These are phyloP conservation scores for Spilarctia lutea DNA, from an alignment of 2,888 invertebrate species.

Conservation along the genomic window DNA sequence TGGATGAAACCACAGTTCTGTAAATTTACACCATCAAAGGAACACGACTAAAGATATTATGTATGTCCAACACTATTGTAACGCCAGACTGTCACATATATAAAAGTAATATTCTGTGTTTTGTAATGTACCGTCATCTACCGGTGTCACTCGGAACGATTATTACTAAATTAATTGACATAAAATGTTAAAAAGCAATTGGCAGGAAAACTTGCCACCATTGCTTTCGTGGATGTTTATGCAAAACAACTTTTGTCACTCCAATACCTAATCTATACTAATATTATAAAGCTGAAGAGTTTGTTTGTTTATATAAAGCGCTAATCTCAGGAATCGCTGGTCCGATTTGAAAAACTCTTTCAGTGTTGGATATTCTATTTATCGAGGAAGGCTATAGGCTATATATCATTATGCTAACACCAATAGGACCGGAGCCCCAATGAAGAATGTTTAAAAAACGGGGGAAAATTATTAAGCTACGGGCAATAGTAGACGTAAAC, in stretches of 20 bases:
- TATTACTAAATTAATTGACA: slow-evolving; percentile 52
- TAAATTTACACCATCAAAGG: background rate
- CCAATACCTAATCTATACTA: no score
- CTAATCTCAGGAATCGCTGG: no score
- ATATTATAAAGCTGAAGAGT: no score
- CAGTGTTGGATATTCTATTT: no score
- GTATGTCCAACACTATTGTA: slow-evolving; percentile 15
- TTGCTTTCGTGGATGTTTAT: slow-evolving; percentile 63
- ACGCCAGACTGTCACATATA: slow-evolving; percentile 4
- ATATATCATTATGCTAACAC: no score
- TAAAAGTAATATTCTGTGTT: slow-evolving; percentile 21
- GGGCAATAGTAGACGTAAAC: no score
- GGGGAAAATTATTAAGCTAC: no score
- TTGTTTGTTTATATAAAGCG: no score
- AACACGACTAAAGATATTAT: slow-evolving; percentile 18
- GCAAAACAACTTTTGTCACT: slow-evolving; percentile 61
- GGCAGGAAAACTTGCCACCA: slow-evolving; percentile 44
- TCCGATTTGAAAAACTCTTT: no score
- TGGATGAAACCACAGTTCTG: slow-evolving; percentile 7
- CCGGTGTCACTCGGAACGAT: slow-evolving; percentile 33
- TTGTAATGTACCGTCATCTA: slow-evolving; percentile 25
- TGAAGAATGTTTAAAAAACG: no score
- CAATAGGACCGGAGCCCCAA: no score
- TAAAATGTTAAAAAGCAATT: slow-evolving; percentile 44
- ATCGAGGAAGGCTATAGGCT: no score